Evolutionary conservation across 2,888 invertebrate species (phyloP).

Genomic region (Venustoraphidia nigricollis): DNA sequence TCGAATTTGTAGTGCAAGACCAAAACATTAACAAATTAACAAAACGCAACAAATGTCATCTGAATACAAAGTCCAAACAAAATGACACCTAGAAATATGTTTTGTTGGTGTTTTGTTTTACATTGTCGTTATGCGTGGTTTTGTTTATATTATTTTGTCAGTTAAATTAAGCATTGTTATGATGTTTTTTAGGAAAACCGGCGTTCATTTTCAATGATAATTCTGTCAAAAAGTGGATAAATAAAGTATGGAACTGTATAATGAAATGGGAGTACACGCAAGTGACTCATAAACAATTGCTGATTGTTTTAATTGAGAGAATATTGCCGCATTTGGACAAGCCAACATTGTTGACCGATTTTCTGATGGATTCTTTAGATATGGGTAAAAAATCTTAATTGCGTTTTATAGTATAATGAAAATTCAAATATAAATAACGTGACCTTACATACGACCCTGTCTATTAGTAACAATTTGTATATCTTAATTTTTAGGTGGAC

Average conservation of each 20-base stretch:
- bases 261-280: slow-evolving; percentile 55
- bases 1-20: too few species aligned
- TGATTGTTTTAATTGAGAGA: slow-evolving; percentile 67
- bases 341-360: slow-evolving; percentile 77
- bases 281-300: slow-evolving; percentile 58
- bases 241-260: slow-evolving; percentile 62
- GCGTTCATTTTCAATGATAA: slow-evolving; percentile 43
- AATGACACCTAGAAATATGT: slow-evolving; percentile 2
- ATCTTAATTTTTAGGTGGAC: slow-evolving; percentile 45
- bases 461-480: not conserved
- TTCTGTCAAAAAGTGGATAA: slow-evolving; percentile 38
- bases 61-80: too few species aligned
- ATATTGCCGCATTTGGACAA: slow-evolving; percentile 65
- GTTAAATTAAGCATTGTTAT: slow-evolving; percentile 4
- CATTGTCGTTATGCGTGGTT: slow-evolving; percentile 1
- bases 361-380: slow-evolving; percentile 79
- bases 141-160: not conserved
- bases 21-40: too few species aligned
- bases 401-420: too few species aligned
- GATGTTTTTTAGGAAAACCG: slow-evolving; percentile 15
- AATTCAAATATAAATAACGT: too few species aligned
- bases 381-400: slow-evolving; percentile 33
- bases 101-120: too few species aligned
- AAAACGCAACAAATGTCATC: too few species aligned
- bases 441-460: too few species aligned